Base-by-base conservation (phyloP, 2,113 vertebrate genomes). In the Craseonycteris thonglongyai region DNA sequence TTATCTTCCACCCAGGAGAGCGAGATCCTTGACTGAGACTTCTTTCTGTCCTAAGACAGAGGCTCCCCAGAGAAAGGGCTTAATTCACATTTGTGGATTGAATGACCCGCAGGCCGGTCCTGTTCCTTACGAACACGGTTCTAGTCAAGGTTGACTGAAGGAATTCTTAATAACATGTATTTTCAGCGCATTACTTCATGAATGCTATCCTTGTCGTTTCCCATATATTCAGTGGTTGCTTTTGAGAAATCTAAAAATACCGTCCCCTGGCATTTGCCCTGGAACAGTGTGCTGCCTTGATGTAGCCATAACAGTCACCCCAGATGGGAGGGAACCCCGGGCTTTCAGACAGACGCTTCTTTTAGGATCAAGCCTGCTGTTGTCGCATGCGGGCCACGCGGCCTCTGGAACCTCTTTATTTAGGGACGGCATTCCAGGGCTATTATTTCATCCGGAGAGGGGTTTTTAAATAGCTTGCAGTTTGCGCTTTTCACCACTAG, bases 401-500 rank as follows among this genome's bases (percentile, higher is more conserved):
- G 68, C 35, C 45, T 78, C 82, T 79, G 66, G 68, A 79, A 18
- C 10, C 42, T 85, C 63, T 63, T 72, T 75, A 93, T 90, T 95
- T 90, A 63, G 83, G 80, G 24, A 8, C 72, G 51, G 74, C 30
- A 49, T 95, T 97, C 90, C 94, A 61, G 22, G 13, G 51, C 81
- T 56, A 68, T 80, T 93, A 47, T 82, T 95, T 88, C 91, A 65
- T 42, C 30, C 24, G 65, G 6, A 75, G 15, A 61, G 58, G 6
- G 6, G 65, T 51, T 91, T 87, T 78, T 40, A 93, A 92, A 76
- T 61, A 59, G 83, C 74, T 35, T 98, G 97, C 47, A 94, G 84
- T 96, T 90, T 69, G 49, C 15, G 7, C 74, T 61, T 51, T 88
- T 90, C 4, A 95, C 98, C 99, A 98, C 99, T 98, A 99, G 99